These are phyloP conservation scores for Atlantisia rogersi DNA, from an alignment of 2,113 vertebrate genomes.

Conservation along the genomic window DNA sequence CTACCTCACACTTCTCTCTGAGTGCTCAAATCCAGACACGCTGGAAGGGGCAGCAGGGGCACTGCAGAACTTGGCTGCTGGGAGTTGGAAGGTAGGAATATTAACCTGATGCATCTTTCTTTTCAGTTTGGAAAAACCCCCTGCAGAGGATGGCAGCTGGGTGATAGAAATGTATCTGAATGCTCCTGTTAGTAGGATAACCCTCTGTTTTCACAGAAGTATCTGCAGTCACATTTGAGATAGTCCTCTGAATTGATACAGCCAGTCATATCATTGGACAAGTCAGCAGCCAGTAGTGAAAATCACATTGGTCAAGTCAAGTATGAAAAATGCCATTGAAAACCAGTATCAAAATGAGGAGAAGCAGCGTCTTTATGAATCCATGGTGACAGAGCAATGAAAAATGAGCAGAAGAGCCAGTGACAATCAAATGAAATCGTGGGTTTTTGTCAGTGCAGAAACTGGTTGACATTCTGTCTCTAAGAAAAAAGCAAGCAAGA, in stretches of 20 bases:
- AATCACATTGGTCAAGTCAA: background rate
- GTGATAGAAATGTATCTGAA: background rate
- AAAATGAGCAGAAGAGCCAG: conserved; percentile 1
- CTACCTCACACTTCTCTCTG: conserved; percentile 99
- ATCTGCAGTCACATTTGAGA: background rate
- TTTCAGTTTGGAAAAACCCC: background rate
- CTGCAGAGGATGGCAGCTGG: background rate
- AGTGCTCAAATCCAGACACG: conserved; percentile 99
- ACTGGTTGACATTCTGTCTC: background rate
- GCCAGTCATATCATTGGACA: background rate
- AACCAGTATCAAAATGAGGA: background rate
- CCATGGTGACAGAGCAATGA: background rate
- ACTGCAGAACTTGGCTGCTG: conserved; percentile 97
- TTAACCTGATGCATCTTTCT: background rate
- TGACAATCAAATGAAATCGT: background rate
- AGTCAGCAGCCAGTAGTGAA: background rate
- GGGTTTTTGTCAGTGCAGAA: background rate
- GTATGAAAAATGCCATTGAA: background rate
- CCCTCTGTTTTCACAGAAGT: background rate
- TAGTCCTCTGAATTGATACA: background rate
- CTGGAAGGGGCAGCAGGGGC: conserved; percentile 97
- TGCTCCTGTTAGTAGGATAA: background rate
- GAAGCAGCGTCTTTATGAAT: background rate
- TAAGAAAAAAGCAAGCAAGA: background rate
- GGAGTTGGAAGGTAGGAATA: conserved; percentile 96